Conservation (phyloP, 2,113 vertebrate species). For the Notarius quadriscutis region DNA sequence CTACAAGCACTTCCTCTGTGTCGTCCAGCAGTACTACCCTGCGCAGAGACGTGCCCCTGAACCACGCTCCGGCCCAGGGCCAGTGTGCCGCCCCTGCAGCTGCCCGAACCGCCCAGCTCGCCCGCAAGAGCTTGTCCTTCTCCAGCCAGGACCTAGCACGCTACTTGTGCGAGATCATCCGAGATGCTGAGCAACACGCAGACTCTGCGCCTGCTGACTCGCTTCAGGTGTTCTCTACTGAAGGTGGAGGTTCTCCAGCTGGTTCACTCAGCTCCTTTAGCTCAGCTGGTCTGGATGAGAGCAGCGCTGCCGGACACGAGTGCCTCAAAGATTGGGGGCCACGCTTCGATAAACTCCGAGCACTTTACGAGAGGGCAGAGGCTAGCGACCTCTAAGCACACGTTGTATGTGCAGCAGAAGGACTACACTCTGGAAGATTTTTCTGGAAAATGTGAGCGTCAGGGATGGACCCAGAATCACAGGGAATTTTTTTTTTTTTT, state of each 20-base stretch:
- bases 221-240: constrained; percentile 78
- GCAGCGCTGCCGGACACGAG: constrained; percentile 61
- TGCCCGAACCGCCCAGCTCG: constrained; percentile 56
- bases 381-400: constrained; percentile 71
- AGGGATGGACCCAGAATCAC: constrained; percentile 31
- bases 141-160: constrained; percentile 72
- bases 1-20: constrained; percentile 44
- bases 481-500: constrained; percentile 18
- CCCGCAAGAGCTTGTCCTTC: constrained; percentile 67
- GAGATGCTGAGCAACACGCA: constrained; percentile 70
- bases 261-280: constrained; percentile 81
- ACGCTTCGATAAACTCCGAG: constrained; percentile 81
- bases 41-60: constrained; percentile 73
- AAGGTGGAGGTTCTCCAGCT: constrained; percentile 77
- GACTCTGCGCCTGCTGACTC: constrained; percentile 75
- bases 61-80: constrained; percentile 66
- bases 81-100: constrained; percentile 53
- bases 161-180: constrained; percentile 76
- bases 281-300: constrained; percentile 71
- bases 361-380: constrained; percentile 76
- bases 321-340: constrained; percentile 81
- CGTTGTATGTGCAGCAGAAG: constrained; percentile 17
- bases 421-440: constrained; percentile 25
- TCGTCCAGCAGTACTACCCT: constrained; percentile 58
- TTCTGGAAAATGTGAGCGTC: constrained; percentile 24